These are phyloP conservation scores for Meliscaeva auricollis DNA, from an alignment of 2,888 invertebrate genomes.

Conservation along the genomic window DNA sequence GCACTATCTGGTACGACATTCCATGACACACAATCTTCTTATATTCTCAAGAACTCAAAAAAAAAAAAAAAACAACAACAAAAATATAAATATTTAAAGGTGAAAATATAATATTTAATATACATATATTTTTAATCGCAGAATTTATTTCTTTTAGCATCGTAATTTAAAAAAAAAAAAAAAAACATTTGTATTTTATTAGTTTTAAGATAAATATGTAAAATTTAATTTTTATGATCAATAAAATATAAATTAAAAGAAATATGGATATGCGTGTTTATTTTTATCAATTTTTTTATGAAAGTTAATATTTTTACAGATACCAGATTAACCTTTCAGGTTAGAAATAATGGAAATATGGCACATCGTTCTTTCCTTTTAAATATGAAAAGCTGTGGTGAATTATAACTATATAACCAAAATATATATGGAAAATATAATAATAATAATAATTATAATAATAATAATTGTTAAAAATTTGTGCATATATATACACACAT, in stretches of 20 bases:
- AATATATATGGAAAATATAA: too few relatives aligned
- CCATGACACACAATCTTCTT: constrained; percentile 87
- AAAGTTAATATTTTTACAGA: constrained; percentile 24
- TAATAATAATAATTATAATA: too few relatives aligned
- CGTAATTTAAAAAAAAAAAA: not conserved
- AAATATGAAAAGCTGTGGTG: too few relatives aligned
- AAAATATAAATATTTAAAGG: constrained; percentile 64
- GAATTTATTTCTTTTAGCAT: constrained; percentile 41
- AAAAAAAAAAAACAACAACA: constrained; percentile 51
- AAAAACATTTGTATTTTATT: not conserved
- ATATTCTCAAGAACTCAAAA: constrained; percentile 37
- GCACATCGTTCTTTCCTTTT: not conserved
- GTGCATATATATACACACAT: too few relatives aligned
- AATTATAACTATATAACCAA: too few relatives aligned
- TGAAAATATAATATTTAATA: constrained; percentile 17
- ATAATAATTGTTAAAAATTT: too few relatives aligned
- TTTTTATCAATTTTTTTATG: constrained; percentile 40
- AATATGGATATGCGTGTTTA: constrained; percentile 56
- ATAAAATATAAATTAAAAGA: constrained; percentile 60
- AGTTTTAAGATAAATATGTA: constrained; percentile 39
- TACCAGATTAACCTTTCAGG: not conserved
- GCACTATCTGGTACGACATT: constrained; percentile 99
- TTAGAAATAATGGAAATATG: too few relatives aligned
- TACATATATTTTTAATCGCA: constrained; percentile 61
- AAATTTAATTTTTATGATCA: constrained; percentile 46